phyloP scores from a whole-genome alignment of 1,140 invertebrate species.

The Oryctes rhinoceros region DNA sequence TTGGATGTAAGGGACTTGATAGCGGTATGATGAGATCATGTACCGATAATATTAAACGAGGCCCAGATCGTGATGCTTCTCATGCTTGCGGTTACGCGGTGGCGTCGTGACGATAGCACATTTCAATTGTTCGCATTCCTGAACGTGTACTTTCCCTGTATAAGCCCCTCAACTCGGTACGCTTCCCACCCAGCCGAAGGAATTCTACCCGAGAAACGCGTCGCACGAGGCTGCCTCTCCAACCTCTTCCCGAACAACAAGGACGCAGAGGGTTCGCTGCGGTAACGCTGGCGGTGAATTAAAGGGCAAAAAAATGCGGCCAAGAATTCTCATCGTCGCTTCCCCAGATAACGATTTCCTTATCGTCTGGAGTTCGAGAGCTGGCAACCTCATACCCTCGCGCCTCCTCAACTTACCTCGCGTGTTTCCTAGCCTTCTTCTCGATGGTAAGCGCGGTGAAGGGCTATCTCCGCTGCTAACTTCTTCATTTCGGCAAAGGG shows the following conservation, averaged over 20 bases:
- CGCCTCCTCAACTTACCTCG: neutral
- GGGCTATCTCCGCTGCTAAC: neutral
- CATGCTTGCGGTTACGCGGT: neutral
- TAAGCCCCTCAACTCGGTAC: too few relatives aligned
- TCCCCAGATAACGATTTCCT: slow-evolving; percentile 4
- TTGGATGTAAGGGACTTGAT: neutral
- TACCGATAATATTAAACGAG: neutral
- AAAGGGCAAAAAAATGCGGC: neutral
- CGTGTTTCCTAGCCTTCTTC: neutral
- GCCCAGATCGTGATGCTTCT: too few relatives aligned
- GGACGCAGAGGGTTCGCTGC: neutral
- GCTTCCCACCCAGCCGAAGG: neutral
- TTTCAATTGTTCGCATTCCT: slow-evolving; percentile 1
- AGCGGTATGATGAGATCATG: neutral
- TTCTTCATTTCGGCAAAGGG: slow-evolving; percentile 8
- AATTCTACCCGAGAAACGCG: neutral
- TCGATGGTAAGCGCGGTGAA: neutral
- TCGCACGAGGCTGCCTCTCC: neutral
- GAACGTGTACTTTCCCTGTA: neutral
- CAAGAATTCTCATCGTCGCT: neutral
- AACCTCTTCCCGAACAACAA: too few relatives aligned
- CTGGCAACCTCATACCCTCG: neutral
- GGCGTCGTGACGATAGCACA: neutral
- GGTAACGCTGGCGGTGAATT: slow-evolving; percentile 7
- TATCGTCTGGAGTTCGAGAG: neutral